These are phyloP conservation scores for Lasioglossum vierecki DNA, from an alignment of 2,888 invertebrate genomes.

Conservation along the genomic window DNA sequence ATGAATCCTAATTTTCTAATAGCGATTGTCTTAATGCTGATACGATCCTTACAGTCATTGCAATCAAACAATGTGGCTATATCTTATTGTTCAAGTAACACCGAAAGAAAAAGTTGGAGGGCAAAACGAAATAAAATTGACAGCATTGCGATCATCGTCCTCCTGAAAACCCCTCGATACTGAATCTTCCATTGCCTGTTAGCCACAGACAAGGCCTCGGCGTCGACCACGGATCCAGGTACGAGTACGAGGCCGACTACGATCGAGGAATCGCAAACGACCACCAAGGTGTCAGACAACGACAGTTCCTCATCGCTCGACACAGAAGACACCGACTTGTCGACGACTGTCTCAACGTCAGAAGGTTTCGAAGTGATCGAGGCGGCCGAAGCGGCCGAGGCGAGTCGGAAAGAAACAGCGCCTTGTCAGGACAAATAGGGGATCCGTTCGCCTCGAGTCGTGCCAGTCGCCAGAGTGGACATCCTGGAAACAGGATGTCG, in stretches of 20 bases:
- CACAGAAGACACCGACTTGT: constrained; percentile 42
- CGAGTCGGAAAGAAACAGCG: constrained; percentile 55
- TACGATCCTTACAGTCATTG: background rate
- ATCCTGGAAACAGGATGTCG: constrained; percentile 35
- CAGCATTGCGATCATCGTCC: background rate
- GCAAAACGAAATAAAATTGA: background rate
- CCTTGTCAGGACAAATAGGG: constrained; percentile 48
- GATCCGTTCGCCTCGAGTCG: constrained; percentile 37
- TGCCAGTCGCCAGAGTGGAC: constrained; percentile 43
- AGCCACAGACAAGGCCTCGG: constrained; percentile 38
- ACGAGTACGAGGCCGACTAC: background rate
- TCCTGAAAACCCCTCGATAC: background rate
- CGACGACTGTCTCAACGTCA: constrained; percentile 71
- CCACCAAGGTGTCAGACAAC: constrained; percentile 15
- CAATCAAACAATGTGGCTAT: background rate
- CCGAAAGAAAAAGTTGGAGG: background rate
- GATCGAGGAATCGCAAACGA: constrained; percentile 11
- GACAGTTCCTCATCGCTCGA: constrained; percentile 22
- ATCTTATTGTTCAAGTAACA: background rate
- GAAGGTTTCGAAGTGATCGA: constrained; percentile 80
- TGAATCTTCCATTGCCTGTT: constrained; percentile 36
- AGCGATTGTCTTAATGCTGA: too few species aligned
- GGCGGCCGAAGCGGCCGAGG: constrained; percentile 67
- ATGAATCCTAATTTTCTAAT: too few species aligned
- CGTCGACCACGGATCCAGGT: constrained; percentile 4